Conservation (phyloP, 2,888 invertebrate genomes). For the Megamerina dolium region DNA sequence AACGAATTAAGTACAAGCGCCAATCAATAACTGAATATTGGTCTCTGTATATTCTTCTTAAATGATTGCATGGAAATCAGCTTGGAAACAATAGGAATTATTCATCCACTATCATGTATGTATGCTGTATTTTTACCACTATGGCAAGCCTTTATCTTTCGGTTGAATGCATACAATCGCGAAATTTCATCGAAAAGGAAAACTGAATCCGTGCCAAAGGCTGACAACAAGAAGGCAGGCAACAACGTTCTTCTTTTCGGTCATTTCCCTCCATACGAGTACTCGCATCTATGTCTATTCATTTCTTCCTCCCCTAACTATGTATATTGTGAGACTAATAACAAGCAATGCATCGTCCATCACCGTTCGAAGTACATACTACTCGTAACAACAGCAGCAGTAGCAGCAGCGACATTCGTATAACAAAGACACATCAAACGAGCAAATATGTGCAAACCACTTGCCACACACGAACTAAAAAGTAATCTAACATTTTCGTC, state of each 20-base stretch:
- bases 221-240: conserved; percentile 23
- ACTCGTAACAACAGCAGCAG: no score
- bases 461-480: conserved; percentile 34
- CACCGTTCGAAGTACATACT: background rate
- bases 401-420: no score
- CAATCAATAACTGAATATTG: no score
- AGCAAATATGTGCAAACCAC: conserved; percentile 38
- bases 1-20: no score
- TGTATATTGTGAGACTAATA: background rate
- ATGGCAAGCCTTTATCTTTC: conserved; percentile 26
- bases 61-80: no score
- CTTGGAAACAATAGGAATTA: no score
- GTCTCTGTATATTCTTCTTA: no score
- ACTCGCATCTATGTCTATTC: background rate
- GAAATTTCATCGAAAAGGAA: conserved; percentile 37
- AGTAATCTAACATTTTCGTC: conserved; percentile 7
- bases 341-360: background rate
- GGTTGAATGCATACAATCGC: conserved; percentile 37
- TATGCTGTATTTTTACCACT: no score
- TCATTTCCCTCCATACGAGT: conserved; percentile 12
- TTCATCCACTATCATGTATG: no score
- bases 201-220: conserved; percentile 27
- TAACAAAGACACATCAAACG: conserved; percentile 16
- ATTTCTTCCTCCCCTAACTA: background rate
- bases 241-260: conserved; percentile 13